Conservation (phyloP, 2,113 vertebrate genomes). For the Tretioscincus oriximinensis region DNA sequence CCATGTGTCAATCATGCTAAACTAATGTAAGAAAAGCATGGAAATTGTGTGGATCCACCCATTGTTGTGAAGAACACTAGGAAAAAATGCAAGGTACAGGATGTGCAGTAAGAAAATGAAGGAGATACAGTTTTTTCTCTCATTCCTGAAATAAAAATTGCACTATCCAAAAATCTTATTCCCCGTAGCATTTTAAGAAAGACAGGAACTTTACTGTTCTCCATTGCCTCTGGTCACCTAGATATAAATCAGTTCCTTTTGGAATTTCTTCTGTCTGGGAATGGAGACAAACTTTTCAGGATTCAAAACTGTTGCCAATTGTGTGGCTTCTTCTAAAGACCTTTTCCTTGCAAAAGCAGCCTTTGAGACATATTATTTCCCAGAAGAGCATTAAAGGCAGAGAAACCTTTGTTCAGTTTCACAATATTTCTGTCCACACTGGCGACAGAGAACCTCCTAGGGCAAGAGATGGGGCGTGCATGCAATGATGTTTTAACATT, state of each 20-base stretch:
- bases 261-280: neutral
- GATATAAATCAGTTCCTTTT: neutral
- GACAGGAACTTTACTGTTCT: neutral
- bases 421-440: neutral
- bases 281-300: neutral
- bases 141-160: neutral
- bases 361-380: conserved; percentile 4
- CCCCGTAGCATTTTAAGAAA: neutral
- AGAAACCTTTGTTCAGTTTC: neutral
- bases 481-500: neutral
- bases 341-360: neutral
- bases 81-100: no score
- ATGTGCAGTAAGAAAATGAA: neutral
- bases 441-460: neutral
- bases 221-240: neutral
- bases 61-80: no score
- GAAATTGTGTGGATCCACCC: no score
- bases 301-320: neutral
- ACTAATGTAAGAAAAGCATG: no score
- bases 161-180: neutral
- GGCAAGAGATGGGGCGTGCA: neutral
- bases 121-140: neutral
- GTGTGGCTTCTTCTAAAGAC: neutral
- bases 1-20: no score
- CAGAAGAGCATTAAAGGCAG: neutral